Evolutionary conservation across 53 echinoderm and acorn worm genomes (phyloP).

Genomic region (Crossaster papposus): DNA sequence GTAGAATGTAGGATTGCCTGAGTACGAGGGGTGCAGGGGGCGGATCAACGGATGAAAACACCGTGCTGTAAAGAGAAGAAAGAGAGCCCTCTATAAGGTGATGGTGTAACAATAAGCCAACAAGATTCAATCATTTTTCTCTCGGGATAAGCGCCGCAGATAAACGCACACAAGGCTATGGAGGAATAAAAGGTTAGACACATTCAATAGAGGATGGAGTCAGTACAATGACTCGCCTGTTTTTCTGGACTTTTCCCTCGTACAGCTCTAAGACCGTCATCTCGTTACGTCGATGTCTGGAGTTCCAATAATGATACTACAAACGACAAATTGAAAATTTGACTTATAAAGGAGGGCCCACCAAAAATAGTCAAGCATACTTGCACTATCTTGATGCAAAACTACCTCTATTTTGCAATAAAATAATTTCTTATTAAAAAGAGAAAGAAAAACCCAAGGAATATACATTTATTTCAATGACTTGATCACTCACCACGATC

Average conservation of each 20-base stretch:
- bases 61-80: slow-evolving; percentile 65
- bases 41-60: slow-evolving; percentile 94
- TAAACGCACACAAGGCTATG: no score
- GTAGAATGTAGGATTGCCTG: slow-evolving; percentile 91
- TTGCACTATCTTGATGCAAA: no score
- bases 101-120: no score
- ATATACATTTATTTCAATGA: background rate
- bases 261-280: slow-evolving; percentile 91
- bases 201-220: no score
- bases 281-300: slow-evolving; percentile 78
- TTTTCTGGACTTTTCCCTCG: slow-evolving; percentile 94
- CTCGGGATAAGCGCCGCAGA: no score
- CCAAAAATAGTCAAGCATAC: no score
- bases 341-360: no score
- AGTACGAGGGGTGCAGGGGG: slow-evolving; percentile 83
- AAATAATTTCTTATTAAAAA: background rate
- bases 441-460: background rate
- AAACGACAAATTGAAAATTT: background rate
- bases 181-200: no score
- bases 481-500: slow-evolving; percentile 82
- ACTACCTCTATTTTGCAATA: no score
- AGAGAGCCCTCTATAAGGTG: background rate
- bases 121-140: no score
- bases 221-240: slow-evolving; percentile 66
- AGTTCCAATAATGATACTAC: slow-evolving; percentile 99